Base-by-base conservation (phyloP, 2,888 invertebrate genomes). In the Bellardia bayeri region DNA sequence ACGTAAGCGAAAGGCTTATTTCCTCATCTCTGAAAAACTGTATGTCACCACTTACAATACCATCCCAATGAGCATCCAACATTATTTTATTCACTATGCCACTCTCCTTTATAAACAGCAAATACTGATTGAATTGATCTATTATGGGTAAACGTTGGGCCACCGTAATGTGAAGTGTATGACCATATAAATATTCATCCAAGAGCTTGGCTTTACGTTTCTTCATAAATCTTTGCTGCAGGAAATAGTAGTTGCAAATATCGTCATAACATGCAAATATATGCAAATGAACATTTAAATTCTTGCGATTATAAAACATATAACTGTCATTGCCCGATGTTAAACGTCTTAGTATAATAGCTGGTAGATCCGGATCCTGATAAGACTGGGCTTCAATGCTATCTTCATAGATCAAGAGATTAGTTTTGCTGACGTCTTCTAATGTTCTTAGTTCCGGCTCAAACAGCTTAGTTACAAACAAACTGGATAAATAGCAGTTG, bases 111-210 rank as follows among this genome's bases (percentile, higher is more conserved):
- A 84, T 42, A 30, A 72, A 33, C 4, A 72, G n/a, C 5, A 84
- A 14, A 71, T 72, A 84, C 4, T 23, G 78, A 78, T 84, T 84
- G n/a, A 79, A 84, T 0, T 72, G 64, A 30, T 72, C n/a, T 7
- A 56, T 16, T 9, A 84, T n/a, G 0, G 84, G 56, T 2, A 78
- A 37, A 30, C 66, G 72, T 51, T 84, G 51, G 9, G 40, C 37
- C 1, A 79, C 1, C 0, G 16, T 5, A 30, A 79, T 13, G 16
- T 56, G 72, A 51, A 79, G 79, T 7, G 58, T 16, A 16, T 78
- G 63, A 5, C 37, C 14, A 30, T 13, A 79, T 9, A 51, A 6
- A 5, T 7, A 6, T 42, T 72, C 58, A 8, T 72, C 40, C 9
- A 84, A 66, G 8, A 72, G 0, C 5, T 51, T 79, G 30, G 78